These are phyloP conservation scores for Drosophila littoralis DNA, from an alignment of 1,140 invertebrate genomes.

Conservation along the genomic window DNA sequence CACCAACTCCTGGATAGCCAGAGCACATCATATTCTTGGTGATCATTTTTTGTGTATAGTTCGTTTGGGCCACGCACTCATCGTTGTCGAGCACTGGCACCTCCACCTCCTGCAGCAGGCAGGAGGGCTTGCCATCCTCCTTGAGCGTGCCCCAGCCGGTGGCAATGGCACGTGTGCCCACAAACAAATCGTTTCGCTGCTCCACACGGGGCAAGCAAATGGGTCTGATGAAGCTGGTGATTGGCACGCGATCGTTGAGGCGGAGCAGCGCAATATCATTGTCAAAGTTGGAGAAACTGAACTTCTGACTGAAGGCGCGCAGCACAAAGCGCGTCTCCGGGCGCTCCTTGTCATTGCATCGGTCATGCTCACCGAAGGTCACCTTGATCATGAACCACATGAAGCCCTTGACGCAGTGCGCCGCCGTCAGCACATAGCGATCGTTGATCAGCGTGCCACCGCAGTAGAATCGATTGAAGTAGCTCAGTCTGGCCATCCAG, in stretches of 20 bases:
- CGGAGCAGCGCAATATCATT: slow-evolving; percentile 93
- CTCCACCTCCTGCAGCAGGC: slow-evolving; percentile 92
- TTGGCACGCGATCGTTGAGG: slow-evolving; percentile 90
- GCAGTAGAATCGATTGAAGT: slow-evolving; percentile 94
- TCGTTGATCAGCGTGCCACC: slow-evolving; percentile 93
- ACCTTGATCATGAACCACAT: slow-evolving; percentile 96
- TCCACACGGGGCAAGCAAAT: slow-evolving; percentile 90
- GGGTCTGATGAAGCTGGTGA: slow-evolving; percentile 90
- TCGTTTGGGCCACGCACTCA: slow-evolving; percentile 90
- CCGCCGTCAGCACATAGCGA: slow-evolving; percentile 92
- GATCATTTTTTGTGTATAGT: slow-evolving; percentile 91
- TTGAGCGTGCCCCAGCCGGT: slow-evolving; percentile 94
- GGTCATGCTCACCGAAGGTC: slow-evolving; percentile 92
- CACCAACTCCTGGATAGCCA: slow-evolving; percentile 89
- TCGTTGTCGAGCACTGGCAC: slow-evolving; percentile 92
- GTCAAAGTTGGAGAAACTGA: slow-evolving; percentile 92
- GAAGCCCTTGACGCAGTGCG: slow-evolving; percentile 93
- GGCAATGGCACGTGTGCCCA: slow-evolving; percentile 89
- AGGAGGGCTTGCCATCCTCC: slow-evolving; percentile 92
- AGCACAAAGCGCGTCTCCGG: slow-evolving; percentile 91
- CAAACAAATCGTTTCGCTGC: slow-evolving; percentile 86
- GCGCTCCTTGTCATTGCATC: slow-evolving; percentile 89
- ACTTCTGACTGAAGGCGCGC: slow-evolving; percentile 90
- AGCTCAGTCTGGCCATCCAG: slow-evolving; percentile 92
- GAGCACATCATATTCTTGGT: slow-evolving; percentile 95